A percentile compares a stretch with the other conserved stretches of the same genome.
These are phyloP conservation scores for Bombus superbus DNA, from an alignment of 1,140 invertebrate species.

Conservation along the genomic window DNA sequence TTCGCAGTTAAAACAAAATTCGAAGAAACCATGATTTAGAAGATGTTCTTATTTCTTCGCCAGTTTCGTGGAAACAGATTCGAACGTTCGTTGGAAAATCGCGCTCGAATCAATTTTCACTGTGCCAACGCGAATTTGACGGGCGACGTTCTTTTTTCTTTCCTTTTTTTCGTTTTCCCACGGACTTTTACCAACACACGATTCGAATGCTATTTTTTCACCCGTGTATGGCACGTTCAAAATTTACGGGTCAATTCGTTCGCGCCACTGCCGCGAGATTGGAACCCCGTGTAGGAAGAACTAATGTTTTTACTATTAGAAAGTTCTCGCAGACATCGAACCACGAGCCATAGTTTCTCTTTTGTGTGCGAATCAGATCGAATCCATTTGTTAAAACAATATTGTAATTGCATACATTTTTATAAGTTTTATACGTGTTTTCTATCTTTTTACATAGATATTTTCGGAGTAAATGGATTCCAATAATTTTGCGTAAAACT, in stretches of 20 bases:
- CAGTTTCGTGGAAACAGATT: not conserved
- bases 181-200: not conserved
- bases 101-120: not conserved
- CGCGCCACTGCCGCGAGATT: not conserved
- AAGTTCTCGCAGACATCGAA: not conserved
- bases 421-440: not conserved
- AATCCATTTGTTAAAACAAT: no score
- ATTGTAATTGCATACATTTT: no score
- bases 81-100: not conserved
- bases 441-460: not conserved
- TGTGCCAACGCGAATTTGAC: no score
- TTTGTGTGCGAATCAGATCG: no score
- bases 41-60: not conserved
- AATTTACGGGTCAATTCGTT: constrained; percentile 29
- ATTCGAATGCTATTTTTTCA: not conserved
- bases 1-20: not conserved
- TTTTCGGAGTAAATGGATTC: no score
- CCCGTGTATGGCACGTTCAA: not conserved
- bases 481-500: no score
- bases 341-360: no score
- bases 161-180: not conserved
- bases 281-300: not conserved
- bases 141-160: not conserved
- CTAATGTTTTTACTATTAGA: constrained; percentile 21
- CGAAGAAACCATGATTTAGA: no score